Evolutionary conservation across 2,888 invertebrate species (phyloP).

Genomic region (Drosophila nigricruria): DNA sequence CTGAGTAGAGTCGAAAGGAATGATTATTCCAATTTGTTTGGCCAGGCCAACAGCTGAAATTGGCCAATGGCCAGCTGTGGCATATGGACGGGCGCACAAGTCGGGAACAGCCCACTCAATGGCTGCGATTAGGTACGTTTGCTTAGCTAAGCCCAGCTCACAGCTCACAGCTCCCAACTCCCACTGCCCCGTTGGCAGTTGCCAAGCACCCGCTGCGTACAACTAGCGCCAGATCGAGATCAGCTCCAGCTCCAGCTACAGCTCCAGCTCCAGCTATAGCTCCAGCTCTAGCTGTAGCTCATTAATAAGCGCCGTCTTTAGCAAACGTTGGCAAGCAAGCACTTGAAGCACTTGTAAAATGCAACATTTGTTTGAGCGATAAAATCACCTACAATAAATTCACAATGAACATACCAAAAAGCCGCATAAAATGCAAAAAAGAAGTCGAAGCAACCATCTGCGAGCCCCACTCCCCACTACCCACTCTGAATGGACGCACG

Average conservation of each 20-base stretch:
- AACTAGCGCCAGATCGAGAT: conserved; percentile 55
- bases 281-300: conserved; percentile 53
- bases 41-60: conserved; percentile 33
- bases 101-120: conserved; percentile 36
- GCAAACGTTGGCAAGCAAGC: conserved; percentile 65
- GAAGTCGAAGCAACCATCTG: conserved; percentile 24
- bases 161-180: conserved; percentile 10
- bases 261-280: conserved; percentile 35
- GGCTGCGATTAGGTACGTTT: conserved; percentile 40
- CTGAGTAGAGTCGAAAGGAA: conserved; percentile 51
- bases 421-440: conserved; percentile 73
- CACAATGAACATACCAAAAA: conserved; percentile 82
- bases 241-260: conserved; percentile 18
- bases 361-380: conserved; percentile 84
- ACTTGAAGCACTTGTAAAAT: conserved; percentile 82
- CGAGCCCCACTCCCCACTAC: not conserved
- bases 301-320: conserved; percentile 81
- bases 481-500: conserved; percentile 36
- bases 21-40: conserved; percentile 83
- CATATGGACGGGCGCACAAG: conserved; percentile 42
- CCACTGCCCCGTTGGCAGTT: conserved; percentile 16
- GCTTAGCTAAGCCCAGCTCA: conserved; percentile 16
- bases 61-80: conserved; percentile 48
- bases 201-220: conserved; percentile 51
- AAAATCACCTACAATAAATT: conserved; percentile 84